Percentiles rank a stretch among this genome's conserved stretches.
Conservation (phyloP, 2,888 invertebrate species). For the Cantharis flavilabris region DNA sequence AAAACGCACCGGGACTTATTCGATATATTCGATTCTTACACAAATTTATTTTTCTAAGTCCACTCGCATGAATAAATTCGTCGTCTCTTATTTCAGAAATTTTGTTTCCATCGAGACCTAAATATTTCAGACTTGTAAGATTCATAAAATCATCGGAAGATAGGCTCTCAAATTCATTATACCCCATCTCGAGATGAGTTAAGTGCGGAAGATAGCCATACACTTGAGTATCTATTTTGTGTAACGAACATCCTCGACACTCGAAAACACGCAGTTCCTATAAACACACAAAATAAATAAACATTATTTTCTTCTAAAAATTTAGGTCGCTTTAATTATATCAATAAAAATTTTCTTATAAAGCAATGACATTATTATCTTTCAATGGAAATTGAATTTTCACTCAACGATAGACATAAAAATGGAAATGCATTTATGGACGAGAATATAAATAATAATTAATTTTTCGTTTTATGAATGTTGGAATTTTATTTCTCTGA, state of each 20-base stretch:
- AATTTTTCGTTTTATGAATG: not conserved
- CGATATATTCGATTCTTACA: conserved; percentile 73
- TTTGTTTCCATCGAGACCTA: conserved; percentile 76
- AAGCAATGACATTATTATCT: not conserved
- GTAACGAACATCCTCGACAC: conserved; percentile 73
- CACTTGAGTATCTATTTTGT: conserved; percentile 75
- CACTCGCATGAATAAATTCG: conserved; percentile 63
- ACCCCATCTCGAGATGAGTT: conserved; percentile 74
- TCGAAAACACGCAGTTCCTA: conserved; percentile 72
- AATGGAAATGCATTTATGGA: not conserved
- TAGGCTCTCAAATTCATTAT: conserved; percentile 74
- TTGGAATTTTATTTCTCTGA: not conserved
- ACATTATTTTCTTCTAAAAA: not conserved
- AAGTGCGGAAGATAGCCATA: conserved; percentile 73
- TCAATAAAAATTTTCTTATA: not conserved
- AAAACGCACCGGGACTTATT: conserved; percentile 72
- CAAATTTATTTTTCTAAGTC: conserved; percentile 62
- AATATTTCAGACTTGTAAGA: conserved; percentile 64
- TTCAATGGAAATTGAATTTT: not conserved
- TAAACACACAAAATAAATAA: conserved; percentile 46
- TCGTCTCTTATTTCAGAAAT: conserved; percentile 70
- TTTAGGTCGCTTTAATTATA: not conserved
- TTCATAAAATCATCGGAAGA: conserved; percentile 70
- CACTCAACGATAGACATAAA: not conserved
- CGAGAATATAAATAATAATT: not conserved